Evolutionary conservation across 2,113 vertebrate species (phyloP).

Genomic region (Brienomyrus brachyistius): DNA sequence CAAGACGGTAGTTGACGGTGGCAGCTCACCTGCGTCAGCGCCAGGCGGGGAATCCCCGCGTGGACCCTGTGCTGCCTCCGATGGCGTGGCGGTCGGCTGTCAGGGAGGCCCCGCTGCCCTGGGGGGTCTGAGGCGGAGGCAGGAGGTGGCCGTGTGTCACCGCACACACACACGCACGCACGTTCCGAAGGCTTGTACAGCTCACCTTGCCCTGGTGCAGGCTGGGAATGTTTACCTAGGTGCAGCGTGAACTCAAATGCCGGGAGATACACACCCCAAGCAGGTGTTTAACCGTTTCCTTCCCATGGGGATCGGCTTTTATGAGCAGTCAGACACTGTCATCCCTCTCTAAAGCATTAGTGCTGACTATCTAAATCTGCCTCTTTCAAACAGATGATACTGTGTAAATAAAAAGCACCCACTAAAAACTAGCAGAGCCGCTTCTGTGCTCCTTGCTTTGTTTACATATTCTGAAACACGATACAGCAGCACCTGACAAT

Average conservation of each 20-base stretch:
- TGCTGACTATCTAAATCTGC: neutral
- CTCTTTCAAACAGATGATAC: neutral
- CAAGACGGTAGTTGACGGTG: neutral
- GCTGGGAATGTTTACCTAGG: conserved; percentile 33
- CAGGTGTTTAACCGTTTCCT: conserved; percentile 21
- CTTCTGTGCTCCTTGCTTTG: neutral
- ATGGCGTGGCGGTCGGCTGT: neutral
- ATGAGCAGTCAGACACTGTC: neutral
- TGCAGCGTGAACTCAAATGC: conserved; percentile 14
- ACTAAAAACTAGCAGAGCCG: neutral
- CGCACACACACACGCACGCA: neutral
- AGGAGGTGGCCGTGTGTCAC: neutral
- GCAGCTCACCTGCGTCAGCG: neutral
- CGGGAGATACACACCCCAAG: conserved; percentile 10
- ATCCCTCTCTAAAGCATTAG: neutral
- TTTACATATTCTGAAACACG: neutral
- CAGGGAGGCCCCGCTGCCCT: neutral
- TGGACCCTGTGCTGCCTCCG: neutral
- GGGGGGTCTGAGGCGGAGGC: neutral
- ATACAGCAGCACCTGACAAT: neutral
- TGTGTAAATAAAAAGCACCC: neutral
- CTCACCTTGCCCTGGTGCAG: conserved; percentile 31
- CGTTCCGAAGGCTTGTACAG: conserved; percentile 26
- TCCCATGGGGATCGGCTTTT: neutral
- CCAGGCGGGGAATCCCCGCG: too few relatives aligned